phyloP scores from a whole-genome alignment of 1,140 invertebrate genomes.

The Drosophila oshimai region DNA sequence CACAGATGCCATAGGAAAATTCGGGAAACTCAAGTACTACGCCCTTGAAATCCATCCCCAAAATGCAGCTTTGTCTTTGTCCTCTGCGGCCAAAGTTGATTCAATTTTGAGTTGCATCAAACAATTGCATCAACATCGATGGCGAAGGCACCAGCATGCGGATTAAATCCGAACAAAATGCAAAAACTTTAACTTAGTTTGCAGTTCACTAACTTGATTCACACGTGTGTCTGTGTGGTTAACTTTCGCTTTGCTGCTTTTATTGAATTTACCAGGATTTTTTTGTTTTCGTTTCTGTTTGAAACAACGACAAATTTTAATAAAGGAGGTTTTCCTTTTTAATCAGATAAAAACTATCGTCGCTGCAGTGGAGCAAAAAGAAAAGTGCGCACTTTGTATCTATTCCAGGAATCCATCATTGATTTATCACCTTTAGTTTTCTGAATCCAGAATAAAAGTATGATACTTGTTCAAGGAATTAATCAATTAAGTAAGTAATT shows the following conservation, averaged over 20 bases:
- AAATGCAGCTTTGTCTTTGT: neutral
- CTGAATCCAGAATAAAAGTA: too few species aligned
- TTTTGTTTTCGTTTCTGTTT: neutral
- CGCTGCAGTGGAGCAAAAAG: neutral
- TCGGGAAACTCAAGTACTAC: neutral
- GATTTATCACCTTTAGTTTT: too few species aligned
- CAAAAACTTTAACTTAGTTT: slow-evolving; percentile 11
- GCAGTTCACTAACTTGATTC: slow-evolving; percentile 3
- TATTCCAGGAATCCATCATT: neutral
- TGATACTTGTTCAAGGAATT: too few species aligned
- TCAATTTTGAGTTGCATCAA: neutral
- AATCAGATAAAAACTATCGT: neutral
- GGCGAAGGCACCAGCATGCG: neutral
- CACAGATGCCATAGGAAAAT: neutral
- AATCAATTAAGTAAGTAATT: too few species aligned
- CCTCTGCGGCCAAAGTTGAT: neutral
- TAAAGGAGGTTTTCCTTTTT: neutral
- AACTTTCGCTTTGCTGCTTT: neutral
- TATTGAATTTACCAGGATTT: neutral
- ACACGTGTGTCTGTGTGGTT: neutral
- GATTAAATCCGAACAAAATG: neutral
- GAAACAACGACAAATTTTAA: neutral
- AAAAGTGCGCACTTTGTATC: neutral
- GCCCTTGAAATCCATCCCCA: neutral
- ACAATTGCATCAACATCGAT: neutral